These are phyloP conservation scores for Parapristionchus giblindavisi DNA, from an alignment of 2,888 invertebrate species.

Conservation along the genomic window DNA sequence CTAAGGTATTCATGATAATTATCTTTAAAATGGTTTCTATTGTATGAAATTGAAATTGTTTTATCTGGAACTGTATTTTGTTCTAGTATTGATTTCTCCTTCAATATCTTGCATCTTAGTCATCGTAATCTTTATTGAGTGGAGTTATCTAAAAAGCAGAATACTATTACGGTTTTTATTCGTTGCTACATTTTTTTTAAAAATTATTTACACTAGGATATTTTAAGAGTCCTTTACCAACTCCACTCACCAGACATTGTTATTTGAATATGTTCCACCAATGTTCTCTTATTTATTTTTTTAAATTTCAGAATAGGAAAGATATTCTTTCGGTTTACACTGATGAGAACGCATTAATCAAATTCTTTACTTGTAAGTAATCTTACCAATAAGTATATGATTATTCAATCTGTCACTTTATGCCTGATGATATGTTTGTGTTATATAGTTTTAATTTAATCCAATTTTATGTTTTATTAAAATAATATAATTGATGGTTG, in stretches of 20 bases:
- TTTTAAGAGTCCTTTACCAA: too few relatives aligned
- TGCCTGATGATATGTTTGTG: background rate
- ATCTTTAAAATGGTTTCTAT: background rate
- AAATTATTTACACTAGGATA: background rate
- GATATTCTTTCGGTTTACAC: slow-evolving; percentile 4
- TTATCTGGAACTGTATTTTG: background rate
- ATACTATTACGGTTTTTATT: too few relatives aligned
- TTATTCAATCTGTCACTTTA: background rate
- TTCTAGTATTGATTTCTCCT: too few relatives aligned
- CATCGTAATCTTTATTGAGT: too few relatives aligned
- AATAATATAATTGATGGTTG: background rate
- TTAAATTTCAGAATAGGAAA: background rate
- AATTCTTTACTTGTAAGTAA: background rate
- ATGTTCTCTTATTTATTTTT: background rate
- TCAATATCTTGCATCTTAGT: too few relatives aligned
- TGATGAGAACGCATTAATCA: background rate
- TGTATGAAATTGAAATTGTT: background rate
- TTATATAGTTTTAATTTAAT: background rate
- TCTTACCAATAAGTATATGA: background rate
- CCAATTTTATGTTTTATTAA: background rate
- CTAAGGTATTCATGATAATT: background rate
- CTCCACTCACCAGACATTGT: too few relatives aligned
- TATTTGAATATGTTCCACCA: background rate
- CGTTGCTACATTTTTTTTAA: background rate
- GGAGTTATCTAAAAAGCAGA: too few relatives aligned